A percentile compares a stretch with the other conserved stretches of the same genome.
These are phyloP conservation scores for Nomada fabriciana DNA, from an alignment of 2,888 invertebrate species.

Conservation along the genomic window DNA sequence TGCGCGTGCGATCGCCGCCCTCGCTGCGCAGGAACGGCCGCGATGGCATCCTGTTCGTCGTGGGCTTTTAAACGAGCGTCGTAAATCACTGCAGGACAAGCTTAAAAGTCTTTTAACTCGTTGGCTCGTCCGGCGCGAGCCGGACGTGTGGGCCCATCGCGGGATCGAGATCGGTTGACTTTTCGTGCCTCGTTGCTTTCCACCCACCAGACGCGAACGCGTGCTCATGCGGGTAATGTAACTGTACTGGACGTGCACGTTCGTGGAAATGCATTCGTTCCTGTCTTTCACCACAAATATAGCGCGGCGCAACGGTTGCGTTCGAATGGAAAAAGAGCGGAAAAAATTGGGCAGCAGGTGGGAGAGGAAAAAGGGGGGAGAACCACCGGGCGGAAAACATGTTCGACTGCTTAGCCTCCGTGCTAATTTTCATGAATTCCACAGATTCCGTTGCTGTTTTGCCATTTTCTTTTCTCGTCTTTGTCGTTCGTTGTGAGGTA, in stretches of 20 bases:
- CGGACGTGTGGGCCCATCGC: slow-evolving; percentile 63
- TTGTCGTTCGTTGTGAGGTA: too few relatives aligned
- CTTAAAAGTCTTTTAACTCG: slow-evolving; percentile 66
- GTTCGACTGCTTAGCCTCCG: slow-evolving; percentile 4
- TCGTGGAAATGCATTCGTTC: slow-evolving; percentile 42
- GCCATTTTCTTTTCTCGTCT: neutral
- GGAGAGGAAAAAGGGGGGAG: neutral
- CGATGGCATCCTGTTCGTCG: slow-evolving; percentile 49
- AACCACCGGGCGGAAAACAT: slow-evolving; percentile 3
- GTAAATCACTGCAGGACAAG: slow-evolving; percentile 66
- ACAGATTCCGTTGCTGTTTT: slow-evolving; percentile 7
- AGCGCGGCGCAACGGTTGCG: slow-evolving; percentile 32
- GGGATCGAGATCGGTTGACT: slow-evolving; percentile 61
- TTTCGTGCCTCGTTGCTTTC: slow-evolving; percentile 62
- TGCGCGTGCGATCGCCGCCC: slow-evolving; percentile 37
- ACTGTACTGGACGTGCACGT: slow-evolving; percentile 30
- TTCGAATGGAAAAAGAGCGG: neutral
- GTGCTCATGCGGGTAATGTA: slow-evolving; percentile 17
- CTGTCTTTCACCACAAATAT: slow-evolving; percentile 67
- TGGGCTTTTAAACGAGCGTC: slow-evolving; percentile 66
- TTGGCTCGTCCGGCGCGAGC: slow-evolving; percentile 33
- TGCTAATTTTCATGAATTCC: slow-evolving; percentile 42
- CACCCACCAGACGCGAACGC: slow-evolving; percentile 57
- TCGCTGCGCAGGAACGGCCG: slow-evolving; percentile 36
- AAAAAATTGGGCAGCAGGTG: neutral